These are phyloP conservation scores for Diplosoma virens DNA, from an alignment of 23 tunicate species.

Conservation along the genomic window DNA sequence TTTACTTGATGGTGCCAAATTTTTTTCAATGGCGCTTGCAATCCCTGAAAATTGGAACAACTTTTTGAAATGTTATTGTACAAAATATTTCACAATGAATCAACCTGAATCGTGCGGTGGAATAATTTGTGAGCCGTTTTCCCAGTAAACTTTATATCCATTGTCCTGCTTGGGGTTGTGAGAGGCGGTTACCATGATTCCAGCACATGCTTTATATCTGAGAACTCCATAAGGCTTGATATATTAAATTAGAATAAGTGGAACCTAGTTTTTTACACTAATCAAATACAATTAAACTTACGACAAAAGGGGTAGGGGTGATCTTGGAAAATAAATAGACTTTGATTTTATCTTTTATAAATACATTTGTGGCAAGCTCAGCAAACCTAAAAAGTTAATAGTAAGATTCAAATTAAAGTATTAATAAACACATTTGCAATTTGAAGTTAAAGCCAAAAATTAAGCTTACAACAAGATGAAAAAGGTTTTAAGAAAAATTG, in stretches of 20 bases:
- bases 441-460: too few relatives aligned
- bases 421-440: too few relatives aligned
- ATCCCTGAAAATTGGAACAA: conserved; percentile 37
- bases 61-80: neutral
- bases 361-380: conserved; percentile 71
- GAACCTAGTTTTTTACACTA: neutral
- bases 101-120: conserved; percentile 92
- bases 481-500: neutral
- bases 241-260: too few relatives aligned
- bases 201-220: conserved; percentile 72
- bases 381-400: conserved; percentile 78
- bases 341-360: conserved; percentile 57
- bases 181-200: conserved; percentile 95
- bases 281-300: conserved; percentile 25
- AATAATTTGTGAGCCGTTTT: conserved; percentile 95
- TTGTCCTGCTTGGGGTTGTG: conserved; percentile 99
- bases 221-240: conserved; percentile 80
- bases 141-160: conserved; percentile 98
- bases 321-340: conserved; percentile 82
- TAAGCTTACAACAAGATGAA: too few relatives aligned
- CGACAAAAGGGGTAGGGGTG: conserved; percentile 99
- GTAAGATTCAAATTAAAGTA: too few relatives aligned
- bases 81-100: neutral
- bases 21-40: conserved; percentile 26
- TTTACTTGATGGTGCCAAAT: conserved; percentile 52